Evolutionary conservation across 2,888 invertebrate species (phyloP).

Genomic region (Cephonodes hylas): DNA sequence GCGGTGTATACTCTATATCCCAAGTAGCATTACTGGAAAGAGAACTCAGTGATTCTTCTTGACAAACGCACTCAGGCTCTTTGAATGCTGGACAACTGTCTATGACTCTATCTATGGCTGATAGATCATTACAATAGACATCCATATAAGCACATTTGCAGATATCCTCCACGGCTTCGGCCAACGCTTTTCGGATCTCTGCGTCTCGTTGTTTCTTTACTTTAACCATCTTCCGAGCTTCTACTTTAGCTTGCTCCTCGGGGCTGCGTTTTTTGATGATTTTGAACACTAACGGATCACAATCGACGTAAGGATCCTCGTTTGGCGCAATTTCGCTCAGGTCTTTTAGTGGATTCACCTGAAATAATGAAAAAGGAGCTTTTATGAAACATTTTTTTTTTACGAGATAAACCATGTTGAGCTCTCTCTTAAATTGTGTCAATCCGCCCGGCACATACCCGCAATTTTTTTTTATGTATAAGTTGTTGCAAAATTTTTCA

Average conservation of each 20-base stretch:
- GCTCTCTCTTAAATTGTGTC: too few relatives aligned
- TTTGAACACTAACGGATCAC: slow-evolving; percentile 85
- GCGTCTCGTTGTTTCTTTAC: slow-evolving; percentile 77
- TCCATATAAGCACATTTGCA: slow-evolving; percentile 79
- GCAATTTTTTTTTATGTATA: too few relatives aligned
- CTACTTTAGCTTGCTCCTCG: slow-evolving; percentile 76
- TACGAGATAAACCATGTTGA: too few relatives aligned
- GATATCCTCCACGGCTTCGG: slow-evolving; percentile 68
- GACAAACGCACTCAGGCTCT: slow-evolving; percentile 67
- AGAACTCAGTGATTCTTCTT: slow-evolving; percentile 66
- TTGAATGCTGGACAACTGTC: slow-evolving; percentile 71
- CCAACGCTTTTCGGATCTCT: slow-evolving; percentile 73
- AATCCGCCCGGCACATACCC: too few relatives aligned
- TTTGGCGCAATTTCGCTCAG: slow-evolving; percentile 77
- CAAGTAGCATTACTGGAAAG: slow-evolving; percentile 83
- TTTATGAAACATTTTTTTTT: too few relatives aligned
- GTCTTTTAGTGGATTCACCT: slow-evolving; percentile 84
- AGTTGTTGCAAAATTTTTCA: too few relatives aligned
- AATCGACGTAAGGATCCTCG: slow-evolving; percentile 85
- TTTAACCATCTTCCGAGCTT: slow-evolving; percentile 78
- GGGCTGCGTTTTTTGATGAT: slow-evolving; percentile 83
- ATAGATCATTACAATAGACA: slow-evolving; percentile 69
- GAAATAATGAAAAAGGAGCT: slow-evolving; percentile 20
- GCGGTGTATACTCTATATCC: slow-evolving; percentile 87
- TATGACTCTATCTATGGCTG: slow-evolving; percentile 70